Conservation (phyloP, 30 jellyfish, hydroid and myxozoan genomes). For the Chironex yamaguchii region DNA sequence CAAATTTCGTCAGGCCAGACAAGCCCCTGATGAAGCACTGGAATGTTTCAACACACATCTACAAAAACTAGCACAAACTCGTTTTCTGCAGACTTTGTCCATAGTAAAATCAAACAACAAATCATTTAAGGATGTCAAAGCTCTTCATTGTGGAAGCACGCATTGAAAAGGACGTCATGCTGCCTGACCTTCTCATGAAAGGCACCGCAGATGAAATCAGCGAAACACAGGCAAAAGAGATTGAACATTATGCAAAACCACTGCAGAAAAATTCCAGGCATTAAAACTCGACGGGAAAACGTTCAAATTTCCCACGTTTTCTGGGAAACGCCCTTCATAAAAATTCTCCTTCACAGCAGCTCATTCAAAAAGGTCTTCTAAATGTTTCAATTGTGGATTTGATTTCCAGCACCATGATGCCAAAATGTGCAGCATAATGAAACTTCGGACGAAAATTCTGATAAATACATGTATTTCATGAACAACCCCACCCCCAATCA, state of each 20-base stretch:
- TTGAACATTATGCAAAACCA: not conserved
- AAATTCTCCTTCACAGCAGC: too few species aligned
- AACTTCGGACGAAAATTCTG: constrained; percentile 47
- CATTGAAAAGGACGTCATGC: constrained; percentile 9
- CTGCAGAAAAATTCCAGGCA: too few species aligned
- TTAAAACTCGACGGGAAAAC: constrained; percentile 13
- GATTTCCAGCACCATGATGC: too few species aligned
- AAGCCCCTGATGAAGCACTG: too few species aligned
- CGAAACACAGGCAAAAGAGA: not conserved
- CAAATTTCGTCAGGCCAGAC: too few species aligned
- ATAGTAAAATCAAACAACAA: not conserved
- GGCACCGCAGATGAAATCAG: constrained; percentile 27
- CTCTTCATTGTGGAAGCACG: constrained; percentile 1
- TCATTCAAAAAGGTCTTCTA: too few species aligned
- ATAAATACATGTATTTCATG: constrained; percentile 22
- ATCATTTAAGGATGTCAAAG: constrained; percentile 3
- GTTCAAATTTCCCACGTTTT: too few species aligned
- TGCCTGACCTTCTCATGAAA: constrained; percentile 19
- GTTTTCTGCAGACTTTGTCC: not conserved
- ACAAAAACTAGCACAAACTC: constrained; percentile 5
- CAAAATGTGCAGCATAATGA: constrained; percentile 16
- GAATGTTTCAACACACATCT: not conserved
- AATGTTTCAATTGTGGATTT: too few species aligned
- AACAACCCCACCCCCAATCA: constrained; percentile 1
- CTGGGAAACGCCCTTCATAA: too few species aligned